A percentile compares a stretch with the other conserved stretches of the same genome.
These are phyloP conservation scores for Perodicticus potto DNA, from an alignment of 2,797 vertebrate species.

Conservation along the genomic window DNA sequence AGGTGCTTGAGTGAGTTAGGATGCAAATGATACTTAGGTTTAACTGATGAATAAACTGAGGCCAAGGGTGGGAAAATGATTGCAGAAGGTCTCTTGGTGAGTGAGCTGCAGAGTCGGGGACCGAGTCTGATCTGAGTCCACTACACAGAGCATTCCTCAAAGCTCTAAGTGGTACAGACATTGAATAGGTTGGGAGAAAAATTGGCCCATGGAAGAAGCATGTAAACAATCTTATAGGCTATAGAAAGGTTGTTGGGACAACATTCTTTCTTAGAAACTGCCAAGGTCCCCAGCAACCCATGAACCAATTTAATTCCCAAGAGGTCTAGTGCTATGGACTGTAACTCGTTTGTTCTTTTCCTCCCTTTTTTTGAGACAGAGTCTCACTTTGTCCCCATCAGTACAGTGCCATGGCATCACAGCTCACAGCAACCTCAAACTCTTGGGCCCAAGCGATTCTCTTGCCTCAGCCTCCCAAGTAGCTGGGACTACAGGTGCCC, in stretches of 20 bases:
- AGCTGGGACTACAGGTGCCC: too few species aligned
- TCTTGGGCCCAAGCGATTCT: too few species aligned
- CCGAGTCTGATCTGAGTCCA: neutral
- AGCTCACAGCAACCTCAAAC: too few species aligned
- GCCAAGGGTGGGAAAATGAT: neutral
- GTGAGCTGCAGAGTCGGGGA: neutral
- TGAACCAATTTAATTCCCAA: neutral
- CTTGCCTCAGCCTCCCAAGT: too few species aligned
- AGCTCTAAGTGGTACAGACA: neutral
- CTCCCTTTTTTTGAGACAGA: too few species aligned
- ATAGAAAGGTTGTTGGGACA: neutral
- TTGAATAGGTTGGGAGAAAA: neutral
- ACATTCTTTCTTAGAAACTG: constrained; percentile 20
- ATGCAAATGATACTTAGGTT: neutral
- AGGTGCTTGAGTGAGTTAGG: neutral
- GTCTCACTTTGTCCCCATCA: too few species aligned
- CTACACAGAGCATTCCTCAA: neutral
- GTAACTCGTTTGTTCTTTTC: neutral
- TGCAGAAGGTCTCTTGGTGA: neutral
- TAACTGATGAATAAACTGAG: neutral
- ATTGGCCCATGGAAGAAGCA: neutral
- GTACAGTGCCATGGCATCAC: too few species aligned
- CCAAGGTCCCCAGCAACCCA: neutral
- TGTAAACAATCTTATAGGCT: neutral
- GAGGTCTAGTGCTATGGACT: neutral